Evolutionary conservation across 2,113 vertebrate species (phyloP), one percentile per base, ranked within the genome.

Genomic region (Ranitomeya variabilis): DNA sequence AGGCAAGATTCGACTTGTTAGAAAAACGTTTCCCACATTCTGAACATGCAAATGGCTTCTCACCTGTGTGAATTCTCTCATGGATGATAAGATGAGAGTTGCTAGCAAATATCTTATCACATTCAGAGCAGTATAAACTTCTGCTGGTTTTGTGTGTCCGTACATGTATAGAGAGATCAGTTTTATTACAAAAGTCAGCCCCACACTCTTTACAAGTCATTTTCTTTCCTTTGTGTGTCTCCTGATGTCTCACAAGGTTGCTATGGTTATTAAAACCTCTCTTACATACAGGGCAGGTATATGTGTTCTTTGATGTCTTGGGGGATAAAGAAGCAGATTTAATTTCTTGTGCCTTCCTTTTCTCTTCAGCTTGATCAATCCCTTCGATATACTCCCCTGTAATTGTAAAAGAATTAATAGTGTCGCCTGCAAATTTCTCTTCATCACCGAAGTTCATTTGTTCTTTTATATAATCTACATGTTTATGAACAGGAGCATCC

Each of bases 171-270:
- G 51, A 55, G 7, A 84, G 82, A 54, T 84, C 82, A 0, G 64
- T 69, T 26, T 84, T 84, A 55, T 84, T 84, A 23, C 82, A 84
- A n/a, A 84, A 84, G 66, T 84, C 82, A 11, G 82, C 82, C 14
- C 82, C 64, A 12, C 82, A 84, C 64, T 84, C 82, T 18, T 8
- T 11, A 54, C 82, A 84, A 6, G 64, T 69, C 82, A 84, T 84
- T 23, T 84, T 84, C 66, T 84, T 84, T 23, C 82, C 82, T 55
- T 84, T 84, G 51, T 84, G 82, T 2, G 82, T 84, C 67, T 84
- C 82, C 18, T 64, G 45, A 23, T 84, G 82, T 69, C 82, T 52
- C 21, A 71, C 82, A 13, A 84, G 82, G 10, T 84, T 84, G 18
- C 82, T 64, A 21, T 84, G 82, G 51, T 84, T 84, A 64, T 54